These are phyloP conservation scores for Chaetodon trifascialis DNA, from an alignment of 2,113 vertebrate species.

Conservation along the genomic window DNA sequence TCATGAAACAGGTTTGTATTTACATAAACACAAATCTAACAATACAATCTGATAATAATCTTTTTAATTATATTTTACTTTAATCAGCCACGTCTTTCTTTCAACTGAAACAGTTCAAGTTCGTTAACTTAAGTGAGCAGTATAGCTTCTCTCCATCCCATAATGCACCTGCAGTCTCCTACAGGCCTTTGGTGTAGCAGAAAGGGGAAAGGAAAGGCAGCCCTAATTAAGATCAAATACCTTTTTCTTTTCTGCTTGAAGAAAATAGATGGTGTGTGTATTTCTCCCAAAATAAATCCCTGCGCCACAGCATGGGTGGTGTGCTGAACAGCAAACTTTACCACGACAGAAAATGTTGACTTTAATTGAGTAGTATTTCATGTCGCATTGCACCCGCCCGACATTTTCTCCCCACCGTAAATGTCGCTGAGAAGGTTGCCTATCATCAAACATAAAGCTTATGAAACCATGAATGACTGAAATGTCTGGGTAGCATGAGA, in stretches of 20 bases:
- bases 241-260: background rate
- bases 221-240: conserved; percentile 3
- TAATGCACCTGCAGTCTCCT: background rate
- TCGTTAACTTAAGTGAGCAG: background rate
- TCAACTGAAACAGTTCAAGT: background rate
- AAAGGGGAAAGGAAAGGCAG: background rate
- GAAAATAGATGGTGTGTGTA: conserved; percentile 11
- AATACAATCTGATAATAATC: background rate
- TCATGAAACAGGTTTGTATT: background rate
- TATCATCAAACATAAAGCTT: background rate
- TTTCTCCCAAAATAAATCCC: conserved; percentile 12
- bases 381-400: background rate
- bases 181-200: background rate
- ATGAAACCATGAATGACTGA: background rate
- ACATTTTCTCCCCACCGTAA: background rate
- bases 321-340: background rate
- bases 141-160: background rate
- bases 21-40: background rate
- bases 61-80: background rate
- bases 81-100: background rate
- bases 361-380: background rate
- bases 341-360: background rate
- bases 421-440: background rate
- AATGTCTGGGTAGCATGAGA: background rate
- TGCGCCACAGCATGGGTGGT: too few species aligned